Evolutionary conservation across 2,888 invertebrate genomes (phyloP).

Genomic region (Congeria kusceri): DNA sequence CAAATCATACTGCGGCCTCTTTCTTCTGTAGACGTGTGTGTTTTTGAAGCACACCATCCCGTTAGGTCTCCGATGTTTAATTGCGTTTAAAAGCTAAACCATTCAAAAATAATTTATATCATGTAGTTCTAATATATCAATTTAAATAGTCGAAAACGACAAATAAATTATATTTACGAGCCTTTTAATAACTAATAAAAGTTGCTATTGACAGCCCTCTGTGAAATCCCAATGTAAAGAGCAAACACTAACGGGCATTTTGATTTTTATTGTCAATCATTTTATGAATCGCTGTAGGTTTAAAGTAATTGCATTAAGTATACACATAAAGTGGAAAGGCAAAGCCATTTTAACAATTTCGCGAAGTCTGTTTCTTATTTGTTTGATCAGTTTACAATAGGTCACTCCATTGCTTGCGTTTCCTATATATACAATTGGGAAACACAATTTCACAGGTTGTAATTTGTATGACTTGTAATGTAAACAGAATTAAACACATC

Average conservation of each 20-base stretch:
- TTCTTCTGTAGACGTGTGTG: too few species aligned
- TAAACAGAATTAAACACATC: too few species aligned
- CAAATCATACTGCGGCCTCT: too few species aligned
- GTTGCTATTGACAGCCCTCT: constrained; percentile 39
- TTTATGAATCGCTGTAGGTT: background rate
- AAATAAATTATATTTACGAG: constrained; percentile 18
- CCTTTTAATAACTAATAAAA: constrained; percentile 27
- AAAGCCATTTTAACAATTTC: background rate
- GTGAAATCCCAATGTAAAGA: constrained; percentile 40
- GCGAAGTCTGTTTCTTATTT: background rate
- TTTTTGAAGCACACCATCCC: too few species aligned
- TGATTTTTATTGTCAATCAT: constrained; percentile 29
- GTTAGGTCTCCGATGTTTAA: too few species aligned
- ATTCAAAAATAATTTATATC: background rate
- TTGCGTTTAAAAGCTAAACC: background rate
- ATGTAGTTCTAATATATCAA: background rate
- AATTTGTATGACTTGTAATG: too few species aligned
- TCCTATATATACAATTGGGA: too few species aligned
- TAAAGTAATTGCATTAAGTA: constrained; percentile 9
- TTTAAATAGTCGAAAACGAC: background rate
- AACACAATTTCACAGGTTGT: too few species aligned
- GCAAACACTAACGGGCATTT: constrained; percentile 24
- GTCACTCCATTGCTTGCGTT: background rate
- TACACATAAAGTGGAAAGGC: background rate
- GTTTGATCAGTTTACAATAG: constrained; percentile 1